phyloP scores from a whole-genome alignment of 1,140 invertebrate genomes.

The Drosophila pectinifera region DNA sequence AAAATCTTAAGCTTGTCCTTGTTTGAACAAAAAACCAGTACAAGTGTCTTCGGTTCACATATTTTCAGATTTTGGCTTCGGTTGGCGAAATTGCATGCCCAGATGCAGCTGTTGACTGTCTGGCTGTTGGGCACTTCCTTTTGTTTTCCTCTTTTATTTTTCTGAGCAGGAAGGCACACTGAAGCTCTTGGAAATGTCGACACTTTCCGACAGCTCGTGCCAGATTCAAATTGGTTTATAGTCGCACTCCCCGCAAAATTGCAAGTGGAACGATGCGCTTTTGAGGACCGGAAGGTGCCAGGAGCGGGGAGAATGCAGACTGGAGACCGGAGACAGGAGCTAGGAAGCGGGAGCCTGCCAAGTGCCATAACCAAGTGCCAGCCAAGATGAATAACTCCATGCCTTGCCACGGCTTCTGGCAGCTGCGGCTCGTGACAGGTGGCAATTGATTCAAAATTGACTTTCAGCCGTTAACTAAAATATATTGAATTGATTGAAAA shows the following conservation, averaged over 20 bases:
- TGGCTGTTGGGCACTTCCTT: constrained; percentile 23
- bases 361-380: constrained; percentile 51
- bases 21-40: constrained; percentile 11
- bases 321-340: background rate
- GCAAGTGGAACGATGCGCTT: constrained; percentile 15
- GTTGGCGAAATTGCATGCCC: constrained; percentile 7
- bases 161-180: constrained; percentile 1
- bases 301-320: too few relatives aligned
- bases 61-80: constrained; percentile 4
- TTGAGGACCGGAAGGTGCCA: constrained; percentile 21
- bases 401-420: constrained; percentile 1
- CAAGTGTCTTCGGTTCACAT: constrained; percentile 43
- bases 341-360: constrained; percentile 2
- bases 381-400: constrained; percentile 28
- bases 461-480: constrained; percentile 25
- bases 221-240: constrained; percentile 40
- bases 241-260: constrained; percentile 14
- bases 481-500: constrained; percentile 1
- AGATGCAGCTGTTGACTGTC: constrained; percentile 36
- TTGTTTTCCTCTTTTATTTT: constrained; percentile 10
- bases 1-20: constrained; percentile 8
- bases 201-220: constrained; percentile 28
- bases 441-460: constrained; percentile 42
- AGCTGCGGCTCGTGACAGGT: constrained; percentile 29
- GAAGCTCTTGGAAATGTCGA: constrained; percentile 21